Percentiles rank a stretch among this genome's conserved stretches.
Conservation (phyloP, 2,113 vertebrate genomes). For the Campylomormyrus numenius region DNA sequence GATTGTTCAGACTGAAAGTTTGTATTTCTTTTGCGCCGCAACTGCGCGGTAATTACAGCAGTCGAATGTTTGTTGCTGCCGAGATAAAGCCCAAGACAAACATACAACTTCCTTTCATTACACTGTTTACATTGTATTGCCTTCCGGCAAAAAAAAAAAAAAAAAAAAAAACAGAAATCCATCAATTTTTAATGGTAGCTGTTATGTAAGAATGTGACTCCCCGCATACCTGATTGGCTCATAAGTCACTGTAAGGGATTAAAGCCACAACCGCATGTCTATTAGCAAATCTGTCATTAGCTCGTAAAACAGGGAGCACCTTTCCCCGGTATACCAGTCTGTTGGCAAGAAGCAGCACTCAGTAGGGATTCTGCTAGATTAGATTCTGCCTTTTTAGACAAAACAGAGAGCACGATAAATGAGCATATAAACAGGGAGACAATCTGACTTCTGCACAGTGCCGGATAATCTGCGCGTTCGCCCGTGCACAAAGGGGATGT, state of each 20-base stretch:
- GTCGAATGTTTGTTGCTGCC: neutral
- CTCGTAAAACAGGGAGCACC: neutral
- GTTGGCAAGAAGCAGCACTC: neutral
- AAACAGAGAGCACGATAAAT: neutral
- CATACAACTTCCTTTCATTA: neutral
- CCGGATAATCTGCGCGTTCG: constrained; percentile 47
- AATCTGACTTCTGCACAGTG: constrained; percentile 1
- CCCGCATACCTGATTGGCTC: neutral
- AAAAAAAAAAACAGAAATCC: neutral
- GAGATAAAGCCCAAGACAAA: constrained; percentile 8
- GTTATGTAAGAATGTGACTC: neutral
- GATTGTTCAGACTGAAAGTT: neutral
- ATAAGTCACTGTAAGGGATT: neutral
- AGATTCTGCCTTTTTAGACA: neutral
- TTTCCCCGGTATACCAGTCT: neutral
- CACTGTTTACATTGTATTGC: neutral
- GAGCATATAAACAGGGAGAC: constrained; percentile 15
- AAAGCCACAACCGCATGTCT: neutral
- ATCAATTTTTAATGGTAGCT: constrained; percentile 6
- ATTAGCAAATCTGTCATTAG: neutral
- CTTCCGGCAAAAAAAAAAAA: constrained; percentile 11
- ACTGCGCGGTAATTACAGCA: neutral
- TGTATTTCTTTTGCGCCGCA: neutral
- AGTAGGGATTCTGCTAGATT: neutral
- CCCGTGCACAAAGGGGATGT: constrained; percentile 44